Base-by-base conservation (phyloP, 2,888 invertebrate genomes). In the Orthosia gracilis region DNA sequence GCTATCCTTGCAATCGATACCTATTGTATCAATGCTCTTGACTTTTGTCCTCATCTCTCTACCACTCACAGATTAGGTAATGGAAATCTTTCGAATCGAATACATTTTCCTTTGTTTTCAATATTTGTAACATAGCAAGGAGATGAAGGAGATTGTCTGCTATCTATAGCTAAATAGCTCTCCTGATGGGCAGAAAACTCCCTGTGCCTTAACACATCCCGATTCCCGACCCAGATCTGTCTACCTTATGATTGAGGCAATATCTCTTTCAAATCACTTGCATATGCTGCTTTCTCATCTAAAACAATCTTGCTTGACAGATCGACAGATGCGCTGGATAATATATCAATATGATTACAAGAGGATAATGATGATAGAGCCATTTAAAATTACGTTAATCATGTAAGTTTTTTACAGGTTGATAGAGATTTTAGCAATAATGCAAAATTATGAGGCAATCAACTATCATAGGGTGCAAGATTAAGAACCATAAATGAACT, bases 151-250 rank as follows among this genome's bases (percentile, higher is more conserved):
- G 26, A 31, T 70, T 50, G 21, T 15, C 54, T 40, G 23, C 12
- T 18, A 13, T 54, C 40, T 57, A 23, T 57, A n/a, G n/a, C n/a
- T n/a, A 58, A 58, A 76, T 50, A 74, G n/a, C 52, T 18, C 49
- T 61, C 11, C 13, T 59, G 31, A 47, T 80, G 7, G 3, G 7
- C 63, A 74, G 54, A 23, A 77, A 80, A 61, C 49, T 64, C 45
- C 57, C 47, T n/a, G 47, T 50, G 31, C 17, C 23, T 40, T 73
- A 52, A 80, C 52, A 31, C 26, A 55, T 64, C 52, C 54, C 57
- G 64, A 52, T 75, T 64, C 58, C 59, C 57, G 75, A 62, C 81
- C 81, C 23, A 74, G n/a, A 80, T 74, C 47, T 62, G 76, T 75
- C 61, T 77, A 52, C 55, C 23, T 77, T 31, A 26, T 55, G 55